Percentiles rank a stretch among this genome's conserved stretches.
Conservation (phyloP, 2,888 invertebrate species). For the Aproaerema taeniolella region DNA sequence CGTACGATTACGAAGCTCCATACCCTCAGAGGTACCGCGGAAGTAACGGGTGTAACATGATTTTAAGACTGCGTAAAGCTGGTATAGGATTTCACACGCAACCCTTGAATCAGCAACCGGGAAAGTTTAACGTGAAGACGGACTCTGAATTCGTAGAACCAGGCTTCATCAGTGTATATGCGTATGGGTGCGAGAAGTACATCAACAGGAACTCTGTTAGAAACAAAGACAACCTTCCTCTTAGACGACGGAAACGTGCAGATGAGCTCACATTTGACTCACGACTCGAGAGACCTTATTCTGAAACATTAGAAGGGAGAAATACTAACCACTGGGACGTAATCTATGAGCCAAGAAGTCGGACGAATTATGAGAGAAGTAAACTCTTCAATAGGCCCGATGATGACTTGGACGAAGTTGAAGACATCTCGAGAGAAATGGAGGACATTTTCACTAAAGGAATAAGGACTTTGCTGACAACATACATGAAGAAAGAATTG, state of each 20-base stretch:
- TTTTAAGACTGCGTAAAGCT: conserved; percentile 84
- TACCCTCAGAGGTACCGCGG: conserved; percentile 38
- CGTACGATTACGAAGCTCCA: conserved; percentile 34
- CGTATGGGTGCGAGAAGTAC: conserved; percentile 86
- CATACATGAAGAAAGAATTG: conserved; percentile 89
- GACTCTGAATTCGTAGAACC: conserved; percentile 91
- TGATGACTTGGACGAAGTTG: conserved; percentile 77
- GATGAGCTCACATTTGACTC: conserved; percentile 65
- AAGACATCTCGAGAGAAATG: conserved; percentile 86
- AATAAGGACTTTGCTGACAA: conserved; percentile 86
- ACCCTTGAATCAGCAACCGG: conserved; percentile 81
- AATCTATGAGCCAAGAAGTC: conserved; percentile 49
- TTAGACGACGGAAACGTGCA: conserved; percentile 48
- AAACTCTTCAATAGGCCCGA: conserved; percentile 65
- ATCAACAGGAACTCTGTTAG: conserved; percentile 60
- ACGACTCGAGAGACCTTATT: conserved; percentile 33
- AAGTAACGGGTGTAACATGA: conserved; percentile 85
- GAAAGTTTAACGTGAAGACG: conserved; percentile 85
- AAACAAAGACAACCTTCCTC: conserved; percentile 55
- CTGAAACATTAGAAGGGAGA: conserved; percentile 39
- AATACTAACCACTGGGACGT: conserved; percentile 50
- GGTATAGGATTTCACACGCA: conserved; percentile 88
- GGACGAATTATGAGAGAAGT: conserved; percentile 64
- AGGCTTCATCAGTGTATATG: conserved; percentile 90
- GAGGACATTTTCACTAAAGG: conserved; percentile 91